These are phyloP conservation scores for Petrolisthes manimaculis DNA, from an alignment of 2,888 invertebrate genomes.

Conservation along the genomic window DNA sequence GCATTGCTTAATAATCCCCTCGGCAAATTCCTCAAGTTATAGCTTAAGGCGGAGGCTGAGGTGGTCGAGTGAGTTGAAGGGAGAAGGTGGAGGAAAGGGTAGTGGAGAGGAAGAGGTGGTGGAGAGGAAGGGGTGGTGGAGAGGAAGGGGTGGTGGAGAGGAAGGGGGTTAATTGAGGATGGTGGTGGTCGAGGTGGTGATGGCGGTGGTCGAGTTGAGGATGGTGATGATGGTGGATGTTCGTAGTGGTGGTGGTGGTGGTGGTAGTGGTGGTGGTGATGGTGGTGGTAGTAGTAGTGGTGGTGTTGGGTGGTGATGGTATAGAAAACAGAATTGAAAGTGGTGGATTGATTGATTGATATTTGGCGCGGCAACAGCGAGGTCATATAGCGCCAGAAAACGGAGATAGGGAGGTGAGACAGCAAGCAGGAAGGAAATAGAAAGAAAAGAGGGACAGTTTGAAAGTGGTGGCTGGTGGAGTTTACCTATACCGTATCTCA, in stretches of 20 bases:
- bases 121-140: neutral
- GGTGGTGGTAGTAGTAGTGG: neutral
- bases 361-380: no score
- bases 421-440: no score
- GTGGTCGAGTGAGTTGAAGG: no score
- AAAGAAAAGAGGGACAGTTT: no score
- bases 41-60: neutral
- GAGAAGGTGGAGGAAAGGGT: neutral
- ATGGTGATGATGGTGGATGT: neutral
- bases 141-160: neutral
- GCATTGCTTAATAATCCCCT: conserved; percentile 17
- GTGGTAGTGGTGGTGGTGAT: neutral
- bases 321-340: no score
- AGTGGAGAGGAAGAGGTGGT: neutral
- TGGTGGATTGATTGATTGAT: no score
- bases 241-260: neutral
- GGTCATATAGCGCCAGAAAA: no score
- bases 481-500: no score
- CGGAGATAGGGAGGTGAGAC: no score
- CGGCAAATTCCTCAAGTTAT: conserved; percentile 18
- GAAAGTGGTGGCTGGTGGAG: no score
- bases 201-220: neutral
- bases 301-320: no score
- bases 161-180: conserved; percentile 1
- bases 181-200: neutral